Percentiles rank a stretch among this genome's conserved stretches.
phyloP scores from a whole-genome alignment of 2,113 vertebrate species.

The Corythoichthys intestinalis region DNA sequence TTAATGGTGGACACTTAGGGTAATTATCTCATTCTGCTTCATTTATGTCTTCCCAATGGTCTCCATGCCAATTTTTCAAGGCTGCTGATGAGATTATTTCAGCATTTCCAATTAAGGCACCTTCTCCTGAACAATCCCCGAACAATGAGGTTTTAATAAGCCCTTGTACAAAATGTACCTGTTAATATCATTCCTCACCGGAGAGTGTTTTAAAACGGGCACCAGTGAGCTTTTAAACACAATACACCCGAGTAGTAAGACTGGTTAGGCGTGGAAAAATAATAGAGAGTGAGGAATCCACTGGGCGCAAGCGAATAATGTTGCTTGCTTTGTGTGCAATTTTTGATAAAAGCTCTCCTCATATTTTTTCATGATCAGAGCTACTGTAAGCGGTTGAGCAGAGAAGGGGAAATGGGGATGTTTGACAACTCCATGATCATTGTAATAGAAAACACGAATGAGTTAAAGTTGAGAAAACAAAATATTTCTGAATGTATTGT shows the following conservation, averaged over 20 bases:
- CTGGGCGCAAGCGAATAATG: neutral
- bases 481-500: no score
- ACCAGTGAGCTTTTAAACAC: slow-evolving; percentile 3
- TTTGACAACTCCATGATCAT: no score
- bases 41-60: slow-evolving; percentile 5
- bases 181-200: slow-evolving; percentile 21
- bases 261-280: slow-evolving; percentile 1
- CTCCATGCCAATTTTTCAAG: slow-evolving; percentile 19
- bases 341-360: neutral
- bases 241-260: slow-evolving; percentile 2
- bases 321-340: neutral
- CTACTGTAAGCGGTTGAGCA: no score
- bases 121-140: slow-evolving; percentile 7
- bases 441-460: no score
- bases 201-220: slow-evolving; percentile 11
- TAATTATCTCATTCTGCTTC: neutral
- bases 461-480: no score
- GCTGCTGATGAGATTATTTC: slow-evolving; percentile 15
- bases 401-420: no score
- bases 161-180: slow-evolving; percentile 19
- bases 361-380: neutral
- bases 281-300: neutral
- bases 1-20: neutral
- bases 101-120: slow-evolving; percentile 8
- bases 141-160: slow-evolving; percentile 17